Conservation (phyloP, 2,888 invertebrate genomes). For the Brachylomia viminalis region DNA sequence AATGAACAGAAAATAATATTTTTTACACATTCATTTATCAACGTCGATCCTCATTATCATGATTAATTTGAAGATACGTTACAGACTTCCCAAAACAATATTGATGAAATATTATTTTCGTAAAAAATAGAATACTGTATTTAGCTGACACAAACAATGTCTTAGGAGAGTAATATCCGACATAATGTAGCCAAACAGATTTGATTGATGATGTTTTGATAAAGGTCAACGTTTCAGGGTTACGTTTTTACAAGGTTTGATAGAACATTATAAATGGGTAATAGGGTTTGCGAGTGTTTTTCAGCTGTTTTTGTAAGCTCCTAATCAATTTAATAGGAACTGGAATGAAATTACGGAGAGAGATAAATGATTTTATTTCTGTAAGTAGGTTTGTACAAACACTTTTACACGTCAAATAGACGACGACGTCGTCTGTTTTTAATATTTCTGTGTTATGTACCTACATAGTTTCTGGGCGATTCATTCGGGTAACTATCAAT, state of each 20-base stretch:
- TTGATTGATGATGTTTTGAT: slow-evolving; percentile 62
- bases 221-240: slow-evolving; percentile 52
- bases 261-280: slow-evolving; percentile 26
- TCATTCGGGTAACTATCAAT: neutral
- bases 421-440: too few species aligned
- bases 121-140: slow-evolving; percentile 34
- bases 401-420: too few species aligned
- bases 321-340: too few species aligned
- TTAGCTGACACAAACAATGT: slow-evolving; percentile 50
- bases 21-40: slow-evolving; percentile 5
- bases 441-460: too few species aligned
- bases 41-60: neutral
- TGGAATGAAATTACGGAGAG: neutral
- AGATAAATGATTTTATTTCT: too few species aligned
- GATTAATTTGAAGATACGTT: neutral
- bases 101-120: slow-evolving; percentile 5
- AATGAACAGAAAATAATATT: neutral
- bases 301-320: neutral
- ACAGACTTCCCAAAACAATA: slow-evolving; percentile 24
- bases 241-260: slow-evolving; percentile 23
- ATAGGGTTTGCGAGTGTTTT: slow-evolving; percentile 24
- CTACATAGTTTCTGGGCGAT: neutral
- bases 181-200: slow-evolving; percentile 61
- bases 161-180: slow-evolving; percentile 49
- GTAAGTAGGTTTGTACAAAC: too few species aligned